Percentiles rank a stretch among this genome's conserved stretches.
Evolutionary conservation across 1,140 invertebrate genomes (phyloP).

Genomic region (Ceratina japonica): DNA sequence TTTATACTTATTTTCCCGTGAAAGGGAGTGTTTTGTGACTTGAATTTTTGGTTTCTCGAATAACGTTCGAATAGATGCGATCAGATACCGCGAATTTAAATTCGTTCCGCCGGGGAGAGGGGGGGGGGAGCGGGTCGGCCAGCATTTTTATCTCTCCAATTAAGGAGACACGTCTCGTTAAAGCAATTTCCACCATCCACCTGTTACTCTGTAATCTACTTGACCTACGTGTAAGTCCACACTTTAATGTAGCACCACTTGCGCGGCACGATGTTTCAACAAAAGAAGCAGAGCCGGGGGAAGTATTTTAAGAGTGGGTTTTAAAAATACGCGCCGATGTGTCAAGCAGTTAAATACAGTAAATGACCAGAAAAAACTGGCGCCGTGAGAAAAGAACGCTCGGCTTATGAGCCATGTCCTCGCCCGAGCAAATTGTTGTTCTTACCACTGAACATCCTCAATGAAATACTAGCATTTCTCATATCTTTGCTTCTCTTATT

Average conservation of each 20-base stretch:
- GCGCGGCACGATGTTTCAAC: conserved; percentile 18
- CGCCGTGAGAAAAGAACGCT: no score
- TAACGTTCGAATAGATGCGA: no score
- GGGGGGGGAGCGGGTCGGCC: no score
- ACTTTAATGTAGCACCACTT: conserved; percentile 44
- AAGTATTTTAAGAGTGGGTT: conserved; percentile 19
- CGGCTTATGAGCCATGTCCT: no score
- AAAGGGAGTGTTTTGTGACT: no score
- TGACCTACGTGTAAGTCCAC: conserved; percentile 39
- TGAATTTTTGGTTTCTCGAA: no score
- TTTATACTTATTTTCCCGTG: no score
- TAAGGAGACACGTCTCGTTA: conserved; percentile 40
- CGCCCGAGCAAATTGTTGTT: no score
- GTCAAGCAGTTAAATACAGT: conserved; percentile 10
- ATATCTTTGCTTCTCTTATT: background rate
- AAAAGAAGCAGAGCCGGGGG: conserved; percentile 24
- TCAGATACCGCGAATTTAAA: conserved; percentile 3
- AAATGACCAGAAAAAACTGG: conserved; percentile 8
- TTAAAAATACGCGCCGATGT: conserved; percentile 21
- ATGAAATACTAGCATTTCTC: no score
- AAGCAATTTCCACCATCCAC: conserved; percentile 41
- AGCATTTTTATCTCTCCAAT: conserved; percentile 25
- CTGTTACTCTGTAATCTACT: conserved; percentile 45
- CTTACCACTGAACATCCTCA: no score
- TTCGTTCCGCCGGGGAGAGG: background rate